phyloP scores from a whole-genome alignment of 2,888 invertebrate species.

The Cepaea hortensis region DNA sequence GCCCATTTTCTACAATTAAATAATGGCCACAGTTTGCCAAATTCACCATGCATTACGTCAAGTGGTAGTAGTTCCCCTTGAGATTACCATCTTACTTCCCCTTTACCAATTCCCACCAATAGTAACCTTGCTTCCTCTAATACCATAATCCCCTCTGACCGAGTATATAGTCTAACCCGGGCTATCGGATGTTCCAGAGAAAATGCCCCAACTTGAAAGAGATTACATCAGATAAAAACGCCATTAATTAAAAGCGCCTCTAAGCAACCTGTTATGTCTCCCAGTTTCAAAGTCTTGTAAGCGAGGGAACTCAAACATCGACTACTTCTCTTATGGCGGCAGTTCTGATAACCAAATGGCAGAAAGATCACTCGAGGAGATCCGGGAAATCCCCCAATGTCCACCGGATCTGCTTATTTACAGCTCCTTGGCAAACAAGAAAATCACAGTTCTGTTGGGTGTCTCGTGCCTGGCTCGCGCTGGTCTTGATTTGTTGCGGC shows the following conservation, averaged over 20 bases:
- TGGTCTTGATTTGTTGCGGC: neutral
- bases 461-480: neutral
- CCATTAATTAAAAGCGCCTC: conserved; percentile 20
- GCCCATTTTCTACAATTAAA: too few species aligned
- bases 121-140: neutral
- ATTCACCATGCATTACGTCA: too few species aligned
- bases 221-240: conserved; percentile 24
- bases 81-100: too few species aligned
- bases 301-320: neutral
- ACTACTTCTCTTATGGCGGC: too few species aligned
- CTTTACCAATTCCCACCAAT: too few species aligned
- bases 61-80: too few species aligned
- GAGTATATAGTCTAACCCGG: neutral
- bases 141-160: neutral
- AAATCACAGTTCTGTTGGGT: neutral
- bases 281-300: too few species aligned
- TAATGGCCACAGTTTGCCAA: too few species aligned
- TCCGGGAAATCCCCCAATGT: neutral
- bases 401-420: neutral
- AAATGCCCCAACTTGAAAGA: conserved; percentile 16
- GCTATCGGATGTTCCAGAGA: neutral
- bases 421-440: conserved; percentile 8
- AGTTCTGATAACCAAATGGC: neutral
- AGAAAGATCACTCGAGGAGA: neutral
- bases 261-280: conserved; percentile 23